Conservation (phyloP, 2,888 invertebrate species). For the Caradrina clavipalpis region DNA sequence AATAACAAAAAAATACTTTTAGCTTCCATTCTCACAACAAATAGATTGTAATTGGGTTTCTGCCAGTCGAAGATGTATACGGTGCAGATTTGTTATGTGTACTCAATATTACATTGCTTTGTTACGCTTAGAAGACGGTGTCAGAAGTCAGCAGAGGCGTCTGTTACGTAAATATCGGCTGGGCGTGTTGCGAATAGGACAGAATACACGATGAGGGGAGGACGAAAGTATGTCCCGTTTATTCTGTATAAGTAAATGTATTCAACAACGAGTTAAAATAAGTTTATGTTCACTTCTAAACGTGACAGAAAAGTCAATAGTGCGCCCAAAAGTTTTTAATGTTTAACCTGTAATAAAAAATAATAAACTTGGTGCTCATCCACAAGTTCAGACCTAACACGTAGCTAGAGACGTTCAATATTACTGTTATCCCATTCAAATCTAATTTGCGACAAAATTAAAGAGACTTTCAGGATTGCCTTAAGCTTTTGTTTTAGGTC, state of each 20-base stretch:
- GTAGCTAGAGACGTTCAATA: conserved; percentile 69
- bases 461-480: conserved; percentile 66
- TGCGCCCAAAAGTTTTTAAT: conserved; percentile 40
- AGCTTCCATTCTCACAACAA: conserved; percentile 52
- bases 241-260: conserved; percentile 81
- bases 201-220: conserved; percentile 89
- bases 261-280: conserved; percentile 81
- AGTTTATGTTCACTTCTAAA: conserved; percentile 76
- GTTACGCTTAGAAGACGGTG: conserved; percentile 80
- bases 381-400: conserved; percentile 59
- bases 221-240: conserved; percentile 79
- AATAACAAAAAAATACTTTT: conserved; percentile 38
- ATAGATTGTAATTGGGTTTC: conserved; percentile 75
- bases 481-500: conserved; percentile 69
- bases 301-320: conserved; percentile 68
- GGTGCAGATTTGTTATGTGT: conserved; percentile 77
- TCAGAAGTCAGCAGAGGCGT: conserved; percentile 86
- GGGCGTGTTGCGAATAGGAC: conserved; percentile 89
- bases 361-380: conserved; percentile 63
- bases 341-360: conserved; percentile 27
- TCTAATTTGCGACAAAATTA: conserved; percentile 78
- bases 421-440: conserved; percentile 76
- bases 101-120: conserved; percentile 76
- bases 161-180: conserved; percentile 89
- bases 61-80: conserved; percentile 68